Conservation (phyloP, 2,113 vertebrate genomes). For the Stomatorhinus ivindoensis region DNA sequence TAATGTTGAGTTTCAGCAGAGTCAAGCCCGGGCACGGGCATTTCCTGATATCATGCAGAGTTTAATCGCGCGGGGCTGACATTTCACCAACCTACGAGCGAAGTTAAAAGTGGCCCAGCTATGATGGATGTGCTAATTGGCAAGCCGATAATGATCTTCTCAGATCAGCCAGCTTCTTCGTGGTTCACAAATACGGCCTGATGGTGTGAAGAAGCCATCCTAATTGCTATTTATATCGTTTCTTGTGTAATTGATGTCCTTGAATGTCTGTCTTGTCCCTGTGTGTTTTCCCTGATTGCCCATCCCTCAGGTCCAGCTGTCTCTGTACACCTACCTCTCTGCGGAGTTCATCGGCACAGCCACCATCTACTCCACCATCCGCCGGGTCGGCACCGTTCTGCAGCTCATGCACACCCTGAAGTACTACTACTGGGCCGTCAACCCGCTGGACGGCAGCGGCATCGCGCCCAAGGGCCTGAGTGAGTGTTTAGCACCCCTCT, state of each 20-base stretch:
- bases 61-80: not conserved
- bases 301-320: slow-evolving; percentile 79
- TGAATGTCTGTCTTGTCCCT: slow-evolving; percentile 16
- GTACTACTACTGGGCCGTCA: slow-evolving; percentile 98
- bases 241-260: slow-evolving; percentile 17
- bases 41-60: not conserved
- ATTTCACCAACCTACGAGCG: not conserved
- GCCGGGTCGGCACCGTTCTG: slow-evolving; percentile 91
- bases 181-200: not conserved
- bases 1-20: not conserved
- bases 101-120: not conserved
- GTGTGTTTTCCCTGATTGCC: not conserved
- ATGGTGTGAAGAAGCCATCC: not conserved
- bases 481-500: slow-evolving; percentile 47
- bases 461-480: slow-evolving; percentile 90
- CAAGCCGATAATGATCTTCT: not conserved
- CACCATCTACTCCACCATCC: slow-evolving; percentile 95
- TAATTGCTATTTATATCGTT: not conserved
- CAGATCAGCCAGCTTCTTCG: not conserved
- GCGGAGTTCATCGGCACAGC: slow-evolving; percentile 98
- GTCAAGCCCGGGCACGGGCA: not conserved
- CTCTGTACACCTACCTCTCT: slow-evolving; percentile 92
- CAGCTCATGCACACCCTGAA: slow-evolving; percentile 98
- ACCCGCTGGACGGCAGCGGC: slow-evolving; percentile 87
- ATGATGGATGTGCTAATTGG: not conserved